Percentiles rank a stretch among this genome's conserved stretches.
Conservation (phyloP, 2,888 invertebrate genomes). For the Eupithecia tripunctaria region DNA sequence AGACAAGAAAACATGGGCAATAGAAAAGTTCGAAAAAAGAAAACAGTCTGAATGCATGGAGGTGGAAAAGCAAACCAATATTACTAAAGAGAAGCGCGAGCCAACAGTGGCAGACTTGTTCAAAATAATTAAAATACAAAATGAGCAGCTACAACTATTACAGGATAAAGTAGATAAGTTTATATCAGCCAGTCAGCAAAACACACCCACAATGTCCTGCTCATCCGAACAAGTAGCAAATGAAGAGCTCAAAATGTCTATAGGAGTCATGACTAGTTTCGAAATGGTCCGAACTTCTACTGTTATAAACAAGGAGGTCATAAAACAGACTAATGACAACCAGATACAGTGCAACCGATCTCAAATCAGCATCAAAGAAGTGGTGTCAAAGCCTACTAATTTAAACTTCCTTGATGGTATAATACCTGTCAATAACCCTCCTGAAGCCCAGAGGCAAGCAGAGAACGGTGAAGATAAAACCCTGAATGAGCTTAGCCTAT, state of each 20-base stretch:
- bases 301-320: constrained; percentile 73
- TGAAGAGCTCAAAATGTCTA: constrained; percentile 85
- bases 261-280: constrained; percentile 90
- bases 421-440: constrained; percentile 50
- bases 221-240: constrained; percentile 66
- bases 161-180: constrained; percentile 87
- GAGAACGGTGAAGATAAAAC: constrained; percentile 70
- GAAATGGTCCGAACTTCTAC: constrained; percentile 84
- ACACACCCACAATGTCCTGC: constrained; percentile 57
- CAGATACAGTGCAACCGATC: constrained; percentile 77
- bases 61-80: constrained; percentile 62
- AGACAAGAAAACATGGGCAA: constrained; percentile 70
- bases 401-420: constrained; percentile 79
- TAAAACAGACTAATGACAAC: constrained; percentile 64
- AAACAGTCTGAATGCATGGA: constrained; percentile 58
- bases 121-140: constrained; percentile 87
- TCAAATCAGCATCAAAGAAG: constrained; percentile 75
- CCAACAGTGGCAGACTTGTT: constrained; percentile 85
- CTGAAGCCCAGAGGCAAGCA: constrained; percentile 36
- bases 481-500: constrained; percentile 76
- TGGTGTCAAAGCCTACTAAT: constrained; percentile 64
- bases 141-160: constrained; percentile 86
- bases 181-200: constrained; percentile 59
- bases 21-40: constrained; percentile 69
- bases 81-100: constrained; percentile 74